Base-by-base conservation (phyloP, 2,888 invertebrate species). In the Lissonota sp. region DNA sequence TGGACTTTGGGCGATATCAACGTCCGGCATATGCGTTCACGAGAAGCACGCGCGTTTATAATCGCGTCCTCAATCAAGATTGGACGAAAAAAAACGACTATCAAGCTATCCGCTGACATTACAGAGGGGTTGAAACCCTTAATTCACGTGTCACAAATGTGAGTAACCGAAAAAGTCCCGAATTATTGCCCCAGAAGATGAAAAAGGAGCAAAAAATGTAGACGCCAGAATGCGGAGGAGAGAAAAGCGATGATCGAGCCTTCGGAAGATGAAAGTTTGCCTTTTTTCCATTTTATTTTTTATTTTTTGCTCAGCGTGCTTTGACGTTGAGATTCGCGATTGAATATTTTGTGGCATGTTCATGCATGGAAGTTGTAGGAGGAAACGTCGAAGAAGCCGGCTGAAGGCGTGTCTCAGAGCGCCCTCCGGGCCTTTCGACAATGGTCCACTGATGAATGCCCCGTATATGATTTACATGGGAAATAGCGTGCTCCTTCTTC, bases 391-490 rank as follows among this genome's bases (percentile, higher is more conserved):
- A 84, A 85, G 79, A 84, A 84, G 82, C 82, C 75, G 83, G 26
- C 26, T 26, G 26, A 26, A 84, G 84, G 84, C 85, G 87, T 88
- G 87, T 89, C 87, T 58, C 60, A 89, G 90, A 90, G 90, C 90
- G 87, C 90, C 85, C 87, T 86, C 72, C 57, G 75, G 63, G 71
- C 51, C 67, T 53, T 26, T 72, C 71, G 78, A 82, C 82, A 82
- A 82, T 82, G 72, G 82, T 79, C 79, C 42, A 57, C 87, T 91
- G 91, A 91, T 90, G 91, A 91, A 91, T 90, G 88, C 88, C 86
- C 26, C 88, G 90, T 91, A 91, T 91, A 91, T 86, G 26, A 91
- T 91, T 91, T 91, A 91, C 91, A 91, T 91, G 88, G 88, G 86
- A 90, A 91, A 90, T 91, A 87, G 86, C 84, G 67, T 84, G 26